phyloP scores from a whole-genome alignment of 2,113 vertebrate species.

The Cyanoliseus patagonus region DNA sequence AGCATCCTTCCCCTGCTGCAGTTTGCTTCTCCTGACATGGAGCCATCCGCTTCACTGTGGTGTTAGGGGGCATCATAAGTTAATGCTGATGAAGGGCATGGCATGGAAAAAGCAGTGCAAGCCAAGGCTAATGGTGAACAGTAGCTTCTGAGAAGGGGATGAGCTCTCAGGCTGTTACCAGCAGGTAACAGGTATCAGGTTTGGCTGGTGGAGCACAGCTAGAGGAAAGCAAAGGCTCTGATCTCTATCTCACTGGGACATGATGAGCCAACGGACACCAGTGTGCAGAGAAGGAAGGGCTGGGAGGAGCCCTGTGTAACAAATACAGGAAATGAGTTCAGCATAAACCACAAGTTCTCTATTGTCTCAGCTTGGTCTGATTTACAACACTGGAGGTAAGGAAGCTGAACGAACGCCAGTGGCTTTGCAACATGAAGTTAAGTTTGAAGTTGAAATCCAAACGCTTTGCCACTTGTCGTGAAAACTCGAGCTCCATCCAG shows the following conservation, averaged over 20 bases:
- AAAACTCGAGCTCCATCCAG: not conserved
- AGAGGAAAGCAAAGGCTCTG: not conserved
- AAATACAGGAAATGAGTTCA: constrained; percentile 62
- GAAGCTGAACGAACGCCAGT: not conserved
- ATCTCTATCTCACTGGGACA: not conserved
- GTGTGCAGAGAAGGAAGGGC: not conserved
- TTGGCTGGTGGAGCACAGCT: not conserved
- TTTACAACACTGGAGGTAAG: not conserved
- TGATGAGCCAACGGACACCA: not conserved
- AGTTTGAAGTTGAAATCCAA: not conserved
- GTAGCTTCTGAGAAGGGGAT: no score
- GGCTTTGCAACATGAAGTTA: not conserved
- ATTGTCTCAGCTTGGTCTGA: constrained; percentile 17
- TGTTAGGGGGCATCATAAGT: not conserved
- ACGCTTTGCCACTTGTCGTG: rapidly evolving
- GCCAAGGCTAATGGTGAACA: not conserved
- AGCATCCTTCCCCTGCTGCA: not conserved
- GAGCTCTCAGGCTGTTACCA: rapidly evolving
- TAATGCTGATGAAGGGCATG: not conserved
- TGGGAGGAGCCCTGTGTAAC: constrained; percentile 18
- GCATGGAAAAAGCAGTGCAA: not conserved
- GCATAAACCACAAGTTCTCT: constrained; percentile 55
- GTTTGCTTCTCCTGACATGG: not conserved
- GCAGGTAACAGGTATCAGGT: not conserved
- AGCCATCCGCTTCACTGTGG: not conserved